Evolutionary conservation across 2,797 vertebrate species (phyloP).

Genomic region (Acanthopagrus latus): DNA sequence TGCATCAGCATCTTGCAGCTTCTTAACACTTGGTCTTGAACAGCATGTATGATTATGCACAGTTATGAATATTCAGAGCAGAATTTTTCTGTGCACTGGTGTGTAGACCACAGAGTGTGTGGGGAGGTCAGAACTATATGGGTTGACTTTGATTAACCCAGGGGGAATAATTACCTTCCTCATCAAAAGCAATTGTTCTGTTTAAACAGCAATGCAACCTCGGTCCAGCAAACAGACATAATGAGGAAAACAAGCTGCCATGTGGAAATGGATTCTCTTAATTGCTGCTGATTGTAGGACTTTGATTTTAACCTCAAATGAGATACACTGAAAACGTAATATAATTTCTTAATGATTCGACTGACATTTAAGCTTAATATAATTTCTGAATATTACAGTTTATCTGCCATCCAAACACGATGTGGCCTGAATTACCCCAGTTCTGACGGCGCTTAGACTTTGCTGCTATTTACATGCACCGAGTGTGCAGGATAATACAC

Average conservation of each 20-base stretch:
- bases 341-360: background rate
- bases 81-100: slow-evolving; percentile 33
- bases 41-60: slow-evolving; percentile 63
- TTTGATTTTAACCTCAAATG: slow-evolving; percentile 20
- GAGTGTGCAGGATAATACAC: slow-evolving; percentile 17
- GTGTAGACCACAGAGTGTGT: slow-evolving; percentile 45
- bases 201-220: slow-evolving; percentile 45
- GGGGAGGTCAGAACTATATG: slow-evolving; percentile 19
- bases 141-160: slow-evolving; percentile 47
- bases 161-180: slow-evolving; percentile 58
- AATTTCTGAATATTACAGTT: slow-evolving; percentile 4
- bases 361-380: background rate
- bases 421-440: background rate
- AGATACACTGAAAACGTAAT: slow-evolving; percentile 3
- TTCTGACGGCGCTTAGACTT: slow-evolving; percentile 18
- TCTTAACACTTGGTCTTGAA: slow-evolving; percentile 61
- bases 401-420: slow-evolving; percentile 8
- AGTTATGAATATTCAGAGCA: slow-evolving; percentile 67
- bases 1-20: slow-evolving; percentile 29
- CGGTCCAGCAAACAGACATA: slow-evolving; percentile 34
- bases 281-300: slow-evolving; percentile 30
- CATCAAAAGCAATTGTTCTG: slow-evolving; percentile 41
- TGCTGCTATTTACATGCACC: slow-evolving; percentile 29
- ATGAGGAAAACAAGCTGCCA: slow-evolving; percentile 47
- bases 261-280: slow-evolving; percentile 42